Conservation (phyloP, 2,797 vertebrate genomes). For the Alectoris magna region DNA sequence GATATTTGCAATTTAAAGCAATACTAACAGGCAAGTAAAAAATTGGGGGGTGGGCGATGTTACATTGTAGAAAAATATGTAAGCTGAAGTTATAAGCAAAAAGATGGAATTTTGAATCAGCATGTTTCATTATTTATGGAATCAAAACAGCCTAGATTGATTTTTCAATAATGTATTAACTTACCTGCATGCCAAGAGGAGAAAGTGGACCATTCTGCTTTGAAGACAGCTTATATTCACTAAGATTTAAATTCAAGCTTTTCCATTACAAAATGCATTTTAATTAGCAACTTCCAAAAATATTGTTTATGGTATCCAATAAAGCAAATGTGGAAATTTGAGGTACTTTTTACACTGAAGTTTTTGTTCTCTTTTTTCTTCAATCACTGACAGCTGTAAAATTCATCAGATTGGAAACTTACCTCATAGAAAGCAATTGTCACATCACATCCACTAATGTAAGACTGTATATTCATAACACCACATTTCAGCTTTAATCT, state of each 20-base stretch:
- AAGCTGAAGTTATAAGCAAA: background rate
- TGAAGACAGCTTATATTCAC: background rate
- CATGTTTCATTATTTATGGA: background rate
- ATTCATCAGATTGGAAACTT: background rate
- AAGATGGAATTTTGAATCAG: background rate
- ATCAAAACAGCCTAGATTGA: background rate
- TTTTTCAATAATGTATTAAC: constrained; percentile 11
- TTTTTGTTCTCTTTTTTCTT: background rate
- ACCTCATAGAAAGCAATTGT: background rate
- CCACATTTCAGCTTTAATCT: background rate
- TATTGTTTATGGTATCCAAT: background rate
- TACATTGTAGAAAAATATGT: background rate
- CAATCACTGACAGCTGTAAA: background rate
- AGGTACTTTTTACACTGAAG: background rate
- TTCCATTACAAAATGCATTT: background rate
- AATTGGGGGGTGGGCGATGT: background rate
- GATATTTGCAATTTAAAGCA: background rate
- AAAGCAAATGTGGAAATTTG: background rate
- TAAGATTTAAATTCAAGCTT: background rate
- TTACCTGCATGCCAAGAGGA: background rate
- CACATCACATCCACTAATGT: background rate
- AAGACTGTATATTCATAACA: background rate
- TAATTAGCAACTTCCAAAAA: background rate
- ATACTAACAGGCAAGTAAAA: background rate
- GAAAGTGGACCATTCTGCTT: background rate